These are phyloP conservation scores for Syndactyla subalaris DNA, from an alignment of 2,797 vertebrate species.

Conservation along the genomic window DNA sequence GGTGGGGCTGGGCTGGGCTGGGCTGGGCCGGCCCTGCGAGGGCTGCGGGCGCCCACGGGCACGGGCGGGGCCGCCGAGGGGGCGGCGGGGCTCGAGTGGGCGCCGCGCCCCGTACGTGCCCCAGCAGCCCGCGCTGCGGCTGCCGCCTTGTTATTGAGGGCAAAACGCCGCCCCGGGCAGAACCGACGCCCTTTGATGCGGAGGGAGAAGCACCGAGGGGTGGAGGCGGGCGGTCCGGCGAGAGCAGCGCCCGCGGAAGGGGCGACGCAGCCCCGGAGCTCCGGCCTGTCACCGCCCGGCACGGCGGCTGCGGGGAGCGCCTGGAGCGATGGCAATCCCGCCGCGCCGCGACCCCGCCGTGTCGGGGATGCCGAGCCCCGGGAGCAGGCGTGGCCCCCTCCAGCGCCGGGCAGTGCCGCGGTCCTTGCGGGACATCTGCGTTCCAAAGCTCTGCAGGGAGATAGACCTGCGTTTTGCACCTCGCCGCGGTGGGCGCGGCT, in stretches of 20 bases:
- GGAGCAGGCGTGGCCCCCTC: neutral
- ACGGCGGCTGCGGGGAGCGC: neutral
- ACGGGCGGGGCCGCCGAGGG: neutral
- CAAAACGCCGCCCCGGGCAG: conserved; percentile 35
- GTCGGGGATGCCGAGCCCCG: neutral
- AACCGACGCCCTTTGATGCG: conserved; percentile 19
- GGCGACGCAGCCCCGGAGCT: neutral
- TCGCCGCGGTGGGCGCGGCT: neutral
- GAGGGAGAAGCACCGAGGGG: neutral
- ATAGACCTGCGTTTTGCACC: neutral
- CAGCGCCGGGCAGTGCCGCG: neutral
- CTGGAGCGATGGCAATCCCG: neutral
- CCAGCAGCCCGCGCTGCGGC: neutral
- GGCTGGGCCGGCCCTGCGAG: neutral
- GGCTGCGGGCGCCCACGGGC: neutral
- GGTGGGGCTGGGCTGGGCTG: neutral
- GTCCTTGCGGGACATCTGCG: neutral
- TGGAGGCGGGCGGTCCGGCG: neutral
- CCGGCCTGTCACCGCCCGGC: no score
- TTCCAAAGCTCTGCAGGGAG: neutral
- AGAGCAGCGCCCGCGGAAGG: neutral
- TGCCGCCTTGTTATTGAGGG: neutral
- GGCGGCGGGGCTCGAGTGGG: neutral
- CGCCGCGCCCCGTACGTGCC: neutral
- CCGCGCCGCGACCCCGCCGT: no score